Percentiles rank a stretch among this genome's conserved stretches.
Conservation (phyloP, 2,113 vertebrate species). For the Rattus rattus region DNA sequence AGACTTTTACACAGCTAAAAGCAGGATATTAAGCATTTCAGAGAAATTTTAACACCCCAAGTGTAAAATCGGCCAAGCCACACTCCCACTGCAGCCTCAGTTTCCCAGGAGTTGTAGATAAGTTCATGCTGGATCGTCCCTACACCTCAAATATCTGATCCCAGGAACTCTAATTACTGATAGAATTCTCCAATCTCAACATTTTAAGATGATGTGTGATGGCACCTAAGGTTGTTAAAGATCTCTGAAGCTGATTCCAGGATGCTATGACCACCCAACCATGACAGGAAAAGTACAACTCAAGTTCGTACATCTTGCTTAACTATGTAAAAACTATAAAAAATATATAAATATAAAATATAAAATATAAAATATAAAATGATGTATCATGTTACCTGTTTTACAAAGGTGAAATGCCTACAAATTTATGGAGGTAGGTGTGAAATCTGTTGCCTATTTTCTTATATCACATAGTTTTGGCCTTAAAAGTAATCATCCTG, state of each 20-base stretch:
- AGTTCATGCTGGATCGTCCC: neutral
- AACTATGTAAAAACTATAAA: neutral
- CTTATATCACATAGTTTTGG: neutral
- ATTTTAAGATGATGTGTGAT: neutral
- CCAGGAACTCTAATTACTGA: neutral
- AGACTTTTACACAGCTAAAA: neutral
- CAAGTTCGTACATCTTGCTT: neutral
- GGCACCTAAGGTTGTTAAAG: neutral
- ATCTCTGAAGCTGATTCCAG: neutral
- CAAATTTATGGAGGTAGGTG: neutral
- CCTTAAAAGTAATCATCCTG: neutral
- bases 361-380: constrained; percentile 3
- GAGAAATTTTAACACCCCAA: neutral
- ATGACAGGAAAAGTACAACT: neutral
- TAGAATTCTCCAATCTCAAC: neutral
- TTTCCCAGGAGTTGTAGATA: constrained; percentile 32
- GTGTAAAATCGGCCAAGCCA: neutral
- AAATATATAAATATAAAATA: neutral
- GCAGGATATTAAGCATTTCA: constrained; percentile 9
- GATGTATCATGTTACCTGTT: neutral
- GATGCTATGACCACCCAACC: neutral
- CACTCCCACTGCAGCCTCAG: neutral
- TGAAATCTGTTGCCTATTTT: constrained; percentile 1
- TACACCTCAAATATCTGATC: neutral
- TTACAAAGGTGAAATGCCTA: neutral